Percentiles rank a stretch among this genome's conserved stretches.
Conservation (phyloP, 1,140 invertebrate genomes). For the Himalopsyche phryganea region DNA sequence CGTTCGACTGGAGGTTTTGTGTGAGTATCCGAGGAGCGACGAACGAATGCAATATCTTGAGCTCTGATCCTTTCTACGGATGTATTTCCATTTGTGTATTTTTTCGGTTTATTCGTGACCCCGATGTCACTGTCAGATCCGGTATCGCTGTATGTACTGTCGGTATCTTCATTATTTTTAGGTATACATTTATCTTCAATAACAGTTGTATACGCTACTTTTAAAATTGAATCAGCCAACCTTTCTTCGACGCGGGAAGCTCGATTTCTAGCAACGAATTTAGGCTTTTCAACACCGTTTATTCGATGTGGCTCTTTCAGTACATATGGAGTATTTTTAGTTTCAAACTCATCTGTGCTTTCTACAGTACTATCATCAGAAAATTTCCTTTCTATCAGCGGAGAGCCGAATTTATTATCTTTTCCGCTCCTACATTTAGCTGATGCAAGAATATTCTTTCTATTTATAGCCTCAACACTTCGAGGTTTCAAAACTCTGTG, state of each 20-base stretch:
- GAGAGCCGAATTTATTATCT: slow-evolving; percentile 63
- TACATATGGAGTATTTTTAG: slow-evolving; percentile 11
- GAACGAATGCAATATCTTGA: slow-evolving; percentile 4
- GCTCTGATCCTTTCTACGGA: slow-evolving; percentile 8
- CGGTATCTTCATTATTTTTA: slow-evolving; percentile 48
- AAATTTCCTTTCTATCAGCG: slow-evolving; percentile 64
- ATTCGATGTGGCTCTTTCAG: background rate
- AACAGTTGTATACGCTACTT: slow-evolving; percentile 31
- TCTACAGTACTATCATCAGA: slow-evolving; percentile 42
- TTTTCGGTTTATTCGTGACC: slow-evolving; percentile 45
- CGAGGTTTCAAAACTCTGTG: slow-evolving; percentile 69
- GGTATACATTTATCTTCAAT: slow-evolving; percentile 40
- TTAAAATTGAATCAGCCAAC: slow-evolving; percentile 19
- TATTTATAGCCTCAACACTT: slow-evolving; percentile 76
- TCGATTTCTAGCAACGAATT: slow-evolving; percentile 4
- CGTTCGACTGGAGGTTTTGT: slow-evolving; percentile 9
- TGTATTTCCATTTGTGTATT: slow-evolving; percentile 27
- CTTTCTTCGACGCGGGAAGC: slow-evolving; percentile 1
- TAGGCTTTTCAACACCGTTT: slow-evolving; percentile 6
- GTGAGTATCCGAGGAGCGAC: slow-evolving; percentile 6
- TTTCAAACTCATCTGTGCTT: slow-evolving; percentile 37
- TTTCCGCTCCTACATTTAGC: slow-evolving; percentile 77
- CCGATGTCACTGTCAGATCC: slow-evolving; percentile 51
- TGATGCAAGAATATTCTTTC: slow-evolving; percentile 83
- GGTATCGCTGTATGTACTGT: slow-evolving; percentile 45